Percentiles rank a stretch among this genome's conserved stretches.
Conservation (phyloP, 2,888 invertebrate species). For the Athrips mouffetella region DNA sequence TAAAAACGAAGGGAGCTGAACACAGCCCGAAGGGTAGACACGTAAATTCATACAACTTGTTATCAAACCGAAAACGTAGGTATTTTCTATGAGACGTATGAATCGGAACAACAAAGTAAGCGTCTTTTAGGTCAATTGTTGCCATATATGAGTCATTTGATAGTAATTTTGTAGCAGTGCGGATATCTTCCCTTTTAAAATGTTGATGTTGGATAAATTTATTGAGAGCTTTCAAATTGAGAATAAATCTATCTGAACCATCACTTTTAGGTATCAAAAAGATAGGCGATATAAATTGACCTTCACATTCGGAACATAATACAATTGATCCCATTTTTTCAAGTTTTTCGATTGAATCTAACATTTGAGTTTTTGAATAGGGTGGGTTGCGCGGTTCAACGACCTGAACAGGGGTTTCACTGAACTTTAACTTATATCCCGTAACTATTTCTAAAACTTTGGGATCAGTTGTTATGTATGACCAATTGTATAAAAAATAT, state of each 20-base stretch:
- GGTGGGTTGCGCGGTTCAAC: background rate
- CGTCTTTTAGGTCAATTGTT: no score
- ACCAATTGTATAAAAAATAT: conserved; percentile 1
- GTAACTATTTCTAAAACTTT: background rate
- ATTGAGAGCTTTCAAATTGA: background rate
- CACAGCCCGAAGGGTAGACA: conserved; percentile 7
- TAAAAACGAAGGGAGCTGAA: conserved; percentile 1
- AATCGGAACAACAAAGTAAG: conserved; percentile 5
- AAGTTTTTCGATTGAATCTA: background rate
- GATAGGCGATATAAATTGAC: no score
- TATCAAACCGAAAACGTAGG: conserved; percentile 1
- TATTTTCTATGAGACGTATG: conserved; percentile 8
- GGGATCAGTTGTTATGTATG: background rate
- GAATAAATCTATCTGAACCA: no score
- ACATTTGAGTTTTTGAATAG: background rate
- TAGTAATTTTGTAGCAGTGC: conserved; percentile 3
- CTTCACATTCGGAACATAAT: no score
- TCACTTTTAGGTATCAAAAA: no score
- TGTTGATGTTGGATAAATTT: conserved; percentile 2
- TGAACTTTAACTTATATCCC: background rate
- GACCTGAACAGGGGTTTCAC: background rate
- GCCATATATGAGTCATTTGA: background rate
- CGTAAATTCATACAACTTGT: conserved; percentile 7
- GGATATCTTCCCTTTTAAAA: conserved; percentile 7
- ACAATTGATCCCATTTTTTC: no score